Conservation (phyloP, 2,113 vertebrate species). For the Eidolon helvum region DNA sequence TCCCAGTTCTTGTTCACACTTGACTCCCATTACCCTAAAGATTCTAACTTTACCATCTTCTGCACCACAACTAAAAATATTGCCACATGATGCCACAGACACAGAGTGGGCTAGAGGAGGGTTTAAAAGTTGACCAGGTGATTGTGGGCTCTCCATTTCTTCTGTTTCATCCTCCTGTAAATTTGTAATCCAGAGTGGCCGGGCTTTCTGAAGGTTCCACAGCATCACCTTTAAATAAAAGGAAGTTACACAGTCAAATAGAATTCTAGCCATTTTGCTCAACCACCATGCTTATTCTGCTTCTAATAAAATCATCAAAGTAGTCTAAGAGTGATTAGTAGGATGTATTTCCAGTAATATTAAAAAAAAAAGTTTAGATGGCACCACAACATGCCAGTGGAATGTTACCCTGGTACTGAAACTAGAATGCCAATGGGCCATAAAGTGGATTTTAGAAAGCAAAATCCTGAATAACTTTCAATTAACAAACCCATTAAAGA, state of each 20-base stretch:
- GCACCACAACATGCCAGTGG: neutral
- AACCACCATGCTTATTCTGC: neutral
- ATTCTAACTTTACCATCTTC: conserved; percentile 93
- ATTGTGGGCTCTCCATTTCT: conserved; percentile 77
- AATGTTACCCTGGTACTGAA: neutral
- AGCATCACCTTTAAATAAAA: conserved; percentile 89
- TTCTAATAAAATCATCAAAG: conserved; percentile 15
- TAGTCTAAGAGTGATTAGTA: neutral
- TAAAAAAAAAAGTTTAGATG: neutral
- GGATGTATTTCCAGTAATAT: neutral
- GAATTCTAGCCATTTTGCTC: neutral
- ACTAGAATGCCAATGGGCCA: neutral
- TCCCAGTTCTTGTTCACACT: conserved; percentile 86
- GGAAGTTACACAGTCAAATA: conserved; percentile 39
- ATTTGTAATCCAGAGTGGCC: conserved; percentile 91
- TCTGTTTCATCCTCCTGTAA: conserved; percentile 88
- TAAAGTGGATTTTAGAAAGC: neutral
- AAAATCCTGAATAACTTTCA: neutral
- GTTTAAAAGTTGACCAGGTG: conserved; percentile 91
- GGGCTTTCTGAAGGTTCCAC: conserved; percentile 95
- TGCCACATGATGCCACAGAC: conserved; percentile 90
- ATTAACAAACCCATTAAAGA: neutral
- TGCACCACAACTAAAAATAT: conserved; percentile 91
- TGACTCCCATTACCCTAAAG: conserved; percentile 88
- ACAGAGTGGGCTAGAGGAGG: conserved; percentile 93